phyloP scores from a whole-genome alignment of 35 echinoderm and acorn worm genomes.

The Ophioderma brevispina region DNA sequence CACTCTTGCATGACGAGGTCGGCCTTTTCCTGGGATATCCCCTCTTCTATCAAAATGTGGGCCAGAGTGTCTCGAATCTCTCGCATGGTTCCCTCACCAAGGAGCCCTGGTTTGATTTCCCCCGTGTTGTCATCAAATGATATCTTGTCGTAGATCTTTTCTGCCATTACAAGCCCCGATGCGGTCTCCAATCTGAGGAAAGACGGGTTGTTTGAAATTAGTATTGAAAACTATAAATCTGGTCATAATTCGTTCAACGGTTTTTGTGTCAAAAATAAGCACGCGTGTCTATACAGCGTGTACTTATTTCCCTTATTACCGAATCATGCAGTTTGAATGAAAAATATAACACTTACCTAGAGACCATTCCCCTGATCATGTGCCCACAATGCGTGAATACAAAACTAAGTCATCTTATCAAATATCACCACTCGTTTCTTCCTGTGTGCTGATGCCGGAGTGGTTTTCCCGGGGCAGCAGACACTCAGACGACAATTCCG shows the following conservation, averaged over 20 bases:
- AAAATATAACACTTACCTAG: no score
- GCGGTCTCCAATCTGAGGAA: neutral
- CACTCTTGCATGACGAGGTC: neutral
- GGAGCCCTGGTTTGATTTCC: slow-evolving; percentile 29
- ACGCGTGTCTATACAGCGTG: no score
- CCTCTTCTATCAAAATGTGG: slow-evolving; percentile 18
- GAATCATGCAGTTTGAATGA: no score
- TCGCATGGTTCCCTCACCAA: slow-evolving; percentile 30
- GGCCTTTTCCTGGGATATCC: neutral
- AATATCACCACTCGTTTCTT: slow-evolving; percentile 54
- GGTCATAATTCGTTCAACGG: no score
- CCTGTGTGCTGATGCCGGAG: neutral
- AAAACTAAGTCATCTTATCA: slow-evolving; percentile 80
- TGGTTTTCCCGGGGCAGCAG: no score
- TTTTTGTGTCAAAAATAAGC: no score
- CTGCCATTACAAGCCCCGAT: neutral
- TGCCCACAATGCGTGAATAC: slow-evolving; percentile 65
- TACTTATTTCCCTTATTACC: no score
- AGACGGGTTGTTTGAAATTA: no score
- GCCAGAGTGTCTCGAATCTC: slow-evolving; percentile 14
- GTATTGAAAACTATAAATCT: no score
- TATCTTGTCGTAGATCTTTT: neutral
- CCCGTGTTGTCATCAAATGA: slow-evolving; percentile 19
- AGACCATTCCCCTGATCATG: slow-evolving; percentile 44
- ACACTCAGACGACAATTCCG: no score